Percentiles rank a stretch among this genome's conserved stretches.
phyloP scores from a whole-genome alignment of 1,140 invertebrate species.

The Pectinophora gossypiella region DNA sequence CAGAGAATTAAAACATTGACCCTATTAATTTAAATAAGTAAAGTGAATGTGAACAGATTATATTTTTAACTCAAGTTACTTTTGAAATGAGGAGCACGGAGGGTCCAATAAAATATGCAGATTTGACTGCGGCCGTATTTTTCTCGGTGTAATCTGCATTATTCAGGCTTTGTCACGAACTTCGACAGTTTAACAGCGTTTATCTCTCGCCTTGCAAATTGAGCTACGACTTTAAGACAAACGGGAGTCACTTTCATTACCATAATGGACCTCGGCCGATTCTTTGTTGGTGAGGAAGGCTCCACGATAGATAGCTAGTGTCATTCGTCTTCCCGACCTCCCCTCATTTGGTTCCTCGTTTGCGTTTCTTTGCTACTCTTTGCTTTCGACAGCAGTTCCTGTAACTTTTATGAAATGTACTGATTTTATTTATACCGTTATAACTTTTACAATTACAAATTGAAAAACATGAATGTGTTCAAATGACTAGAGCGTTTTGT shows the following conservation, averaged over 20 bases:
- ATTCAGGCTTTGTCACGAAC: conserved; percentile 74
- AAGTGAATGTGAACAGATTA: too few relatives aligned
- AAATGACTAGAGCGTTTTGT: too few relatives aligned
- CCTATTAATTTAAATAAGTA: too few relatives aligned
- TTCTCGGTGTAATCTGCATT: conserved; percentile 74
- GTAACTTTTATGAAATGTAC: too few relatives aligned
- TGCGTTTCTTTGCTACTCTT: neutral
- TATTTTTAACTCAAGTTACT: too few relatives aligned
- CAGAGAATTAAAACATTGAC: too few relatives aligned
- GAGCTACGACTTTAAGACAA: conserved; percentile 75
- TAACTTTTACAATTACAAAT: too few relatives aligned
- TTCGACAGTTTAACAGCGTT: conserved; percentile 75
- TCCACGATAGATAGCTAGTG: conserved; percentile 27
- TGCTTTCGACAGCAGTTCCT: too few relatives aligned
- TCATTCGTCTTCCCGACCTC: conserved; percentile 12
- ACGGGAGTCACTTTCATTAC: conserved; percentile 73
- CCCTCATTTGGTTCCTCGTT: conserved; percentile 5
- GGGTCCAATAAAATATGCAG: conserved; percentile 70
- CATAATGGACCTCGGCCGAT: conserved; percentile 70
- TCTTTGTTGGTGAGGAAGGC: conserved; percentile 66
- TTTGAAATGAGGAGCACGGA: neutral
- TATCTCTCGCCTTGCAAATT: conserved; percentile 74
- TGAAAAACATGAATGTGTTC: too few relatives aligned
- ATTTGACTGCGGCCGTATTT: conserved; percentile 72
- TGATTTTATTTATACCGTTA: too few relatives aligned